Evolutionary conservation across 37 sponge, comb jelly and placozoan species (phyloP), one percentile per base, ranked within the genome.

Genomic region (Tethya wilhelma): DNA sequence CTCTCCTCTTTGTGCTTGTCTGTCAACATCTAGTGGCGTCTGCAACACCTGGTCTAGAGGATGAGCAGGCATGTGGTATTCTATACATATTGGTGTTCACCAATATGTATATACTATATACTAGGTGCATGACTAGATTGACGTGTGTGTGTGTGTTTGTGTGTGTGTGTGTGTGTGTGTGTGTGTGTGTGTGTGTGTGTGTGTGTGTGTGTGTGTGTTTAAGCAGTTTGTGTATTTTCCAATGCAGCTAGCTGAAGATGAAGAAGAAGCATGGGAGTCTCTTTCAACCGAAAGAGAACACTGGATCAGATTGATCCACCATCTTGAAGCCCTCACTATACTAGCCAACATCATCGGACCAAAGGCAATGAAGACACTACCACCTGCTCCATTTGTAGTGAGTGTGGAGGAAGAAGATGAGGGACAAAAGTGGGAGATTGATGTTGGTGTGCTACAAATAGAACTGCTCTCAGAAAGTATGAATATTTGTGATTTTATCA

Each of bases 231-330:
- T n/a, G n/a, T n/a, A n/a, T n/a, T n/a, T n/a, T n/a, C n/a, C 53
- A 19, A 49, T 49, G 53, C 14, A 49, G 9, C 53, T 14, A 19
- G 55, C n/a, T 44, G 73, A 72, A 19, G 73, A 72, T 25, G 26
- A 22, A 30, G 57, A 53, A 3, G 89, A 89, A 36, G 73, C 32
- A 41, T 89, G 89, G 89, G 89, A 89, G 22, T 44, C 89, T n/a
- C 72, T 89, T 34, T 38, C 78, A 0, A 38, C 73, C 11, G 89
- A 83, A 59, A 69, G 42, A 22, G 89, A 77, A 56, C 57, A 56
- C 30, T 89, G 89, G 89, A 44, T 59, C 11, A 40, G 38, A 2
- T 79, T 89, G 22, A 41, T 59, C 55, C 71, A 64, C 12, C 62
- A 76, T 12, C 82, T 89, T 5, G 73, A 78, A 43, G 60, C 44